Base-by-base conservation (phyloP, 2,113 vertebrate genomes). In the Hylia prasina region DNA sequence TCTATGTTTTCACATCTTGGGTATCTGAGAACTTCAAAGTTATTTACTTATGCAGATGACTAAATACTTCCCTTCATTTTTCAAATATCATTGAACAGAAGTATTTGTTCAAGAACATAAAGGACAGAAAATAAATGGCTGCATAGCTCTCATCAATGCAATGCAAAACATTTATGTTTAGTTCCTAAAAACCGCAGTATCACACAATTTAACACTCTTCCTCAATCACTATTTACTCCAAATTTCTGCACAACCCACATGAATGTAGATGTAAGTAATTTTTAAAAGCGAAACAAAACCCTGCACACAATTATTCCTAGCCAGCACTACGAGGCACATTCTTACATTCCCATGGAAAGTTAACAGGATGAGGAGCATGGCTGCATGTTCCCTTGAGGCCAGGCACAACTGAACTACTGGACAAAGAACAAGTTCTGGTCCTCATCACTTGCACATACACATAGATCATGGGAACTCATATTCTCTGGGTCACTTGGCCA, bases 401-500 rank as follows among this genome's bases (percentile, higher is more conserved):
- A 72, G 1, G 6, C 35, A 63, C 48, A 89, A 83, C 42, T 42
- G 45, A 92, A 77, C 45, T 73, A 11, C 2, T 76, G 89, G 56
- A 88, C 51, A 79, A 48, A 40, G 48, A 61, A 76, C 58, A 94
- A 81, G n/a, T 66, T 90, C 71, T 92, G 68, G 66, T 89, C 80
- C 73, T 73, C 56, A 45, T 58, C 60, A 40, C 75, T 93, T 60
- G 23, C 48, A 57, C 40, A 82, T 54, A 65, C 68, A 93, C 81
- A 91, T 0, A 86, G 71, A 94, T 42, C 95, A 96, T 90, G 90
- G 86, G 90, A 97, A 97, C 27, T 68, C 30, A 47, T 76, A 72
- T 82, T 72, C 86, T 83, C 75, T 79, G 50, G 87, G 90, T 93
- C 94, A 95, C 70, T 92, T 95, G 75, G 88, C 37, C 87, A 86